Conservation (phyloP, 2,888 invertebrate genomes). For the Bembecia ichneumoniformis region DNA sequence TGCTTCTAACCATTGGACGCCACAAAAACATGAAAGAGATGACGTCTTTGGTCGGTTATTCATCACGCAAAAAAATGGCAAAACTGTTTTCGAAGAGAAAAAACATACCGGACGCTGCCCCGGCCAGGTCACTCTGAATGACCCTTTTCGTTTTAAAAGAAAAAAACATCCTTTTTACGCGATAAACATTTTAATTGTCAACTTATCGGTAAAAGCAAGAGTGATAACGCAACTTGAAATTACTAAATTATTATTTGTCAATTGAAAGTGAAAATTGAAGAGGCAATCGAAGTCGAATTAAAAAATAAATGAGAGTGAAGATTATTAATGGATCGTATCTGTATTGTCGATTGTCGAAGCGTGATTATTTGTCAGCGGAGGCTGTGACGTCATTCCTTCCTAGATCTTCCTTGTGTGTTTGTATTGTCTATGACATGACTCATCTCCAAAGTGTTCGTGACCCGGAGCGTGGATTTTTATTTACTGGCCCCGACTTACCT, state of each 20-base stretch:
- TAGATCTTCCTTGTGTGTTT: conserved; percentile 45
- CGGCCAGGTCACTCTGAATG: not conserved
- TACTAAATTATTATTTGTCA: conserved; percentile 20
- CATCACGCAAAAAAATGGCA: conserved; percentile 1
- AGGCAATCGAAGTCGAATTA: conserved; percentile 16
- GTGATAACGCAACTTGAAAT: conserved; percentile 21
- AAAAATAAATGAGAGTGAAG: conserved; percentile 15
- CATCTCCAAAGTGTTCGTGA: conserved; percentile 52
- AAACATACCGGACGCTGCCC: conserved; percentile 1
- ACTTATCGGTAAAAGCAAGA: conserved; percentile 17
- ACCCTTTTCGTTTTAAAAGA: not conserved
- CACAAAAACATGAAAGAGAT: conserved; percentile 4
- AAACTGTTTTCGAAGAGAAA: conserved; percentile 2
- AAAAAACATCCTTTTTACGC: too few relatives aligned
- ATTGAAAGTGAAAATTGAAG: conserved; percentile 30
- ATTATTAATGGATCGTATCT: conserved; percentile 19
- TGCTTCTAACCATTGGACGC: not conserved
- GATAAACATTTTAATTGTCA: too few relatives aligned
- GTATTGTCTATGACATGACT: conserved; percentile 36
- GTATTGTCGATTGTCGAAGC: conserved; percentile 21
- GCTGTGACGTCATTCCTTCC: conserved; percentile 58
- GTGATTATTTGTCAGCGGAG: conserved; percentile 26
- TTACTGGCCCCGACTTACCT: conserved; percentile 42
- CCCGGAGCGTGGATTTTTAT: conserved; percentile 50
- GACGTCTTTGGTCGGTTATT: conserved; percentile 6